Conservation (phyloP, 2,797 vertebrate species). For the Centroberyx gerrardi region DNA sequence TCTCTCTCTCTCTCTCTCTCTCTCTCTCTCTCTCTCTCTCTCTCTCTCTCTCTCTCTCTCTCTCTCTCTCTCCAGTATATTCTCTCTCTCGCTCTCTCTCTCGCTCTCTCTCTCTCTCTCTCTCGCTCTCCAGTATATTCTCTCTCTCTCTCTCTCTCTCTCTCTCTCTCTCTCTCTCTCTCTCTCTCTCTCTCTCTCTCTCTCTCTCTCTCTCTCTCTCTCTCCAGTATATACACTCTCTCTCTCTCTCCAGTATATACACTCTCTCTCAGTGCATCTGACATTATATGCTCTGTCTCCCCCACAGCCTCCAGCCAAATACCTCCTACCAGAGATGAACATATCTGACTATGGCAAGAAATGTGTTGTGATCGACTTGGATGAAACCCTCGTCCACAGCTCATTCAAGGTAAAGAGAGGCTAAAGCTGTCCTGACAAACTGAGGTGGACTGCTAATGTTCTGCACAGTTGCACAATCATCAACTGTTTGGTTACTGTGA, state of each 20-base stretch:
- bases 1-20: neutral
- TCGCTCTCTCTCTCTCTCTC: neutral
- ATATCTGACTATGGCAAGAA: slow-evolving; percentile 97
- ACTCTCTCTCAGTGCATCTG: slow-evolving; percentile 57
- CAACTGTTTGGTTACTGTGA: too few relatives aligned
- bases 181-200: neutral
- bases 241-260: neutral
- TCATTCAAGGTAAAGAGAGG: slow-evolving; percentile 94
- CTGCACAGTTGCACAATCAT: neutral
- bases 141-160: neutral
- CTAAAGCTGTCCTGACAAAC: neutral
- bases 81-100: neutral
- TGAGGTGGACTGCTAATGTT: neutral
- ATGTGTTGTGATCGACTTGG: slow-evolving; percentile 98
- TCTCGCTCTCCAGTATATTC: too few relatives aligned
- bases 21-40: neutral
- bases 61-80: neutral
- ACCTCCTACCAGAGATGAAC: slow-evolving; percentile 97
- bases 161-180: slow-evolving; percentile 6
- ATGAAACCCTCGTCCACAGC: slow-evolving; percentile 98
- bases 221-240: neutral
- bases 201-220: neutral
- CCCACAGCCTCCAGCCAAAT: slow-evolving; percentile 94
- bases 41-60: neutral
- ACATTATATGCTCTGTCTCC: slow-evolving; percentile 53